phyloP scores from a whole-genome alignment of 1,140 invertebrate species.

The Nylanderia fulva region DNA sequence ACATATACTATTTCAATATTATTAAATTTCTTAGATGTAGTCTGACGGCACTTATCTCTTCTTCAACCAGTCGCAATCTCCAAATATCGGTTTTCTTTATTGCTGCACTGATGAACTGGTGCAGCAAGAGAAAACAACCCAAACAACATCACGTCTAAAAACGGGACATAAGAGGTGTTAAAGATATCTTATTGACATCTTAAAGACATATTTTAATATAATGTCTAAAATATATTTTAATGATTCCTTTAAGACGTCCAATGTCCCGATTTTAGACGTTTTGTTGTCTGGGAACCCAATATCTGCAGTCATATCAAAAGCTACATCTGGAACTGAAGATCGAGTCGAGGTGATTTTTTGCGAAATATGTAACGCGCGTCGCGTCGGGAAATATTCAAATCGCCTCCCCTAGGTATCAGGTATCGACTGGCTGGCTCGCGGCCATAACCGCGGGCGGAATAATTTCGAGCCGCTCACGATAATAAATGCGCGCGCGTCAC shows the following conservation, averaged over 20 bases:
- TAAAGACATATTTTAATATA: too few relatives aligned
- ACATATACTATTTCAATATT: too few relatives aligned
- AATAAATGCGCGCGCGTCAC: constrained; percentile 73
- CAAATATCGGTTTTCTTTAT: too few relatives aligned
- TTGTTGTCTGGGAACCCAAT: too few relatives aligned
- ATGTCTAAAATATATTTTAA: too few relatives aligned
- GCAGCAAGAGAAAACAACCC: too few relatives aligned
- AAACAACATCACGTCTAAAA: too few relatives aligned
- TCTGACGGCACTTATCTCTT: constrained; percentile 18
- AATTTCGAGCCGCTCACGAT: constrained; percentile 51
- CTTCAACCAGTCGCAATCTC: constrained; percentile 5
- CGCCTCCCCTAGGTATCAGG: constrained; percentile 38
- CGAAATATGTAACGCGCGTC: constrained; percentile 20
- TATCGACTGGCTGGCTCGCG: constrained; percentile 51
- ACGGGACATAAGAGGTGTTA: too few relatives aligned
- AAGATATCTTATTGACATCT: too few relatives aligned
- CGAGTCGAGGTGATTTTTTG: constrained; percentile 8
- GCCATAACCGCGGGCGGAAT: constrained; percentile 51
- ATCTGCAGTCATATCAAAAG: constrained; percentile 6
- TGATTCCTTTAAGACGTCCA: too few relatives aligned
- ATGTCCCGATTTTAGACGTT: too few relatives aligned
- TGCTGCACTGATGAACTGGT: too few relatives aligned
- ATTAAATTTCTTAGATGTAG: constrained; percentile 26
- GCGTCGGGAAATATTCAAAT: constrained; percentile 47
- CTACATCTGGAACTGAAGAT: background rate